Percentiles rank a stretch among this genome's conserved stretches.
Conservation (phyloP, 2,113 vertebrate genomes). For the Sinocyclocheilus rhinocerous region DNA sequence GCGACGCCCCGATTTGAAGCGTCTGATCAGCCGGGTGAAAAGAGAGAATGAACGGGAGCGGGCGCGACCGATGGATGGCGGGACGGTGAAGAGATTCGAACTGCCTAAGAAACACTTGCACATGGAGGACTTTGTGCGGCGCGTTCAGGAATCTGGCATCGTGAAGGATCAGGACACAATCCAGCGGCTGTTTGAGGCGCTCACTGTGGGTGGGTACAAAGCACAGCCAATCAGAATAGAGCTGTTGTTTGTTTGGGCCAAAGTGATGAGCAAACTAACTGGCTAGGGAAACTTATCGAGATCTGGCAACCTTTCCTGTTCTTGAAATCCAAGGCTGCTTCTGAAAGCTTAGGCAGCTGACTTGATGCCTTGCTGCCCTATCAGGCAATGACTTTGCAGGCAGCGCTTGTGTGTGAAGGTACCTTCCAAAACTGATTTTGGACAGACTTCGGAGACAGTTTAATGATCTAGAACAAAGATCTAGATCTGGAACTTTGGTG, state of each 20-base stretch:
- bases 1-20: slow-evolving; percentile 80
- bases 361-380: background rate
- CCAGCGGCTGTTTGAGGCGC: slow-evolving; percentile 86
- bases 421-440: too few relatives aligned
- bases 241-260: background rate
- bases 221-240: background rate
- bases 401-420: background rate
- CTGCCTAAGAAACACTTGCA: slow-evolving; percentile 91
- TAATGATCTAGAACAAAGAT: background rate
- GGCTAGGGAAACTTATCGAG: background rate
- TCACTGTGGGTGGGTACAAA: slow-evolving; percentile 86
- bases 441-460: too few relatives aligned
- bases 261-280: background rate
- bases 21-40: slow-evolving; percentile 83
- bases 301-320: background rate
- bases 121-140: slow-evolving; percentile 86
- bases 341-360: background rate
- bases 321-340: background rate
- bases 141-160: slow-evolving; percentile 93
- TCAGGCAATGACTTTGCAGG: background rate
- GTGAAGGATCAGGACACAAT: slow-evolving; percentile 87
- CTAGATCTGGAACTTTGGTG: background rate
- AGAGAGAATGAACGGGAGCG: slow-evolving; percentile 80
- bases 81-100: slow-evolving; percentile 85
- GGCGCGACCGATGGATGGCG: slow-evolving; percentile 63